Evolutionary conservation across 1,140 invertebrate species (phyloP), one percentile per base, ranked within the genome.

Genomic region (Papilio machaon): DNA sequence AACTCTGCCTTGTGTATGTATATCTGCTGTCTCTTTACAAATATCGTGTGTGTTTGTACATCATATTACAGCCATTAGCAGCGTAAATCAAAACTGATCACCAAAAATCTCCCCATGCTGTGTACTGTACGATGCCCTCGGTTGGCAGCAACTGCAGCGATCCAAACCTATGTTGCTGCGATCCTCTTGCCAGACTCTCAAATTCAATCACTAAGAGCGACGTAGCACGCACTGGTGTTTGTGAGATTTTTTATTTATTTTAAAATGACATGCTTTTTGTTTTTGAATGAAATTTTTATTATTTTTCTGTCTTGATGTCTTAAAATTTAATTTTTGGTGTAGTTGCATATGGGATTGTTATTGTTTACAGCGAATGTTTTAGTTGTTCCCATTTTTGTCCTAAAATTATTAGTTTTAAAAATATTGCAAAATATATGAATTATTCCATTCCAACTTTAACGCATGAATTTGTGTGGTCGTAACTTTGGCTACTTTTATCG

Each of bases 401-500:
- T 60, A 8, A 60, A 60, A 23, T 23, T 60, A 23, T 64, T 23
- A 23, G 19, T 23, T 52, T 0, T 17, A 52, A 13, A 52, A 30
- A 30, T 64, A 60, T 60, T 60, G 54, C 6, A 52, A 52, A 52
- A 52, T 52, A 15, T 15, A 52, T 52, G 17, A 52, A 15, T 52
- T 52, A 64, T 30, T 23, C 9, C 10, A 64, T 30, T 64, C 35
- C 30, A 70, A 38, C 23, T 35, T 30, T 13, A 15, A 7, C 11
- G 23, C 4, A 38, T 70, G 30, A 70, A 70, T 17, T 35, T 35
- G 13, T 15, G 13, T 1, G 3, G 23, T 70, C 64, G 19, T 64
- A 64, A 64, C 19, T 64, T 35, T 30, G 54, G n/a, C 54, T 58
- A 58, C 54, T 58, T 58, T n/a, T 58, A 58, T 58, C 54, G 23